Evolutionary conservation across 2,888 invertebrate genomes (phyloP).

Genomic region (Lepidochrysops patricia): DNA sequence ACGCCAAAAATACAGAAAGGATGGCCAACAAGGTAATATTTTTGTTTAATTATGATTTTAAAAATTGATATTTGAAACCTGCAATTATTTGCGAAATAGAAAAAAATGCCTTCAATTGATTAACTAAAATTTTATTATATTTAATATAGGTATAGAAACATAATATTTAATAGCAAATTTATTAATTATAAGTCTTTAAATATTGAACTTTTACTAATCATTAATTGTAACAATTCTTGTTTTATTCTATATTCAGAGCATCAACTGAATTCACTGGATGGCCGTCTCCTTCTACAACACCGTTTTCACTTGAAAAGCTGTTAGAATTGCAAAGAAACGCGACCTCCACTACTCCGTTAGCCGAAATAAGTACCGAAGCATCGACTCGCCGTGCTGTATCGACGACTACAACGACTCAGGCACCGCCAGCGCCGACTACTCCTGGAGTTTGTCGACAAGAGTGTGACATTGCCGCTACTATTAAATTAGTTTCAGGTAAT

Average conservation of each 20-base stretch:
- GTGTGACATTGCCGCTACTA: conserved; percentile 90
- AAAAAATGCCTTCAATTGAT: too few species aligned
- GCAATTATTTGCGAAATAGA: too few species aligned
- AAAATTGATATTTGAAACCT: too few species aligned
- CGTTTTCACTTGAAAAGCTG: conserved; percentile 87
- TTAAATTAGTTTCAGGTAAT: conserved; percentile 86
- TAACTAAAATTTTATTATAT: too few species aligned
- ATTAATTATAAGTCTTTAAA: too few species aligned
- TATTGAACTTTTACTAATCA: too few species aligned
- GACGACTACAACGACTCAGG: conserved; percentile 79
- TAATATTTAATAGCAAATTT: too few species aligned
- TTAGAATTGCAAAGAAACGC: conserved; percentile 79
- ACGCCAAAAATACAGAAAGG: conserved; percentile 86
- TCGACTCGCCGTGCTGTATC: conserved; percentile 70
- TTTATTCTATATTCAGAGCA: conserved; percentile 63
- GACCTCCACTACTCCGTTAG: conserved; percentile 69
- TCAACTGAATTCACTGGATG: conserved; percentile 94
- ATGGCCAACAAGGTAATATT: conserved; percentile 83
- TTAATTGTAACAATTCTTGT: too few species aligned
- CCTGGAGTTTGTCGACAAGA: conserved; percentile 85
- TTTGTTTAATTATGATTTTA: neutral
- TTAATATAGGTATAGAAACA: too few species aligned
- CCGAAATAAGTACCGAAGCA: conserved; percentile 56
- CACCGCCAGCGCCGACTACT: conserved; percentile 83
- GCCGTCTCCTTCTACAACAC: conserved; percentile 91